A percentile compares a stretch with the other conserved stretches of the same genome.
phyloP scores from a whole-genome alignment of 2,888 invertebrate genomes.

The Erebia aethiops region DNA sequence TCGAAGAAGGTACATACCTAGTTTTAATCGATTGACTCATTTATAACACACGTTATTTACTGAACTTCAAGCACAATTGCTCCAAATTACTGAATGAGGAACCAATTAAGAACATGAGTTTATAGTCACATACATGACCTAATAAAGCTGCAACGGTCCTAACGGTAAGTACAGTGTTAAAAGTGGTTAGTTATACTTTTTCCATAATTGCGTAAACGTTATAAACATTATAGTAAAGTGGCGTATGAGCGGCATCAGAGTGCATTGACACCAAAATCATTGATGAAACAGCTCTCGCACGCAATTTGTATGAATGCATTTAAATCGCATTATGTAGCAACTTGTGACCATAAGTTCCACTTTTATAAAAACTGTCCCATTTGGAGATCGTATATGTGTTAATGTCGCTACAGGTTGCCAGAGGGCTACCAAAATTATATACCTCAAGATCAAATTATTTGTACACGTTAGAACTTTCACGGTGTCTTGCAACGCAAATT shows the following conservation, averaged over 20 bases:
- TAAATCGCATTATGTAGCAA: conserved; percentile 20
- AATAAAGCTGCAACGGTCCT: conserved; percentile 11
- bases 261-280: conserved; percentile 39
- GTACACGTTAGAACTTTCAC: too few relatives aligned
- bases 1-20: not conserved
- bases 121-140: conserved; percentile 8
- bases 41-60: not conserved
- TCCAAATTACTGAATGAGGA: not conserved
- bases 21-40: not conserved
- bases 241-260: conserved; percentile 33
- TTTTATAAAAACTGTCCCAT: not conserved
- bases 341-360: not conserved
- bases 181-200: conserved; percentile 16
- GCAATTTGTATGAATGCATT: conserved; percentile 39
- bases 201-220: conserved; percentile 32
- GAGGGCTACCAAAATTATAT: not conserved
- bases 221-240: conserved; percentile 12
- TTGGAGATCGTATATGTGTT: not conserved
- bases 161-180: conserved; percentile 15
- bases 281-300: conserved; percentile 40
- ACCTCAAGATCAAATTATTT: too few relatives aligned
- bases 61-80: not conserved
- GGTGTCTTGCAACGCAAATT: too few relatives aligned
- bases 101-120: not conserved
- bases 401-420: not conserved